These are phyloP conservation scores for Labeo calbasu DNA, from an alignment of 2,797 vertebrate genomes.

Conservation along the genomic window DNA sequence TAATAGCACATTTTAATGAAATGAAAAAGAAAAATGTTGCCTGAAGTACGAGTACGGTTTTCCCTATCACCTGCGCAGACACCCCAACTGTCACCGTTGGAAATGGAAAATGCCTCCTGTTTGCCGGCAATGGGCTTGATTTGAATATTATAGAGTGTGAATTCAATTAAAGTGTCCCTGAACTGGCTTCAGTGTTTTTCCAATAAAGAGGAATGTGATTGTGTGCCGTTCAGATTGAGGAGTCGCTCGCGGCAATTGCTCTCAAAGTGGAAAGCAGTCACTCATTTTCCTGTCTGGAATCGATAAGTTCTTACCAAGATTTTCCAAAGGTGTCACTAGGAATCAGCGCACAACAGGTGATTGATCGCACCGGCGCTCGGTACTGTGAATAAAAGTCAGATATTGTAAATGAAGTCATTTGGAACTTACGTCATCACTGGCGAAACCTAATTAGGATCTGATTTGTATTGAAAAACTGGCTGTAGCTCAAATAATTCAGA, in stretches of 20 bases:
- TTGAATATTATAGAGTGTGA: constrained; percentile 55
- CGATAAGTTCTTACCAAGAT: constrained; percentile 44
- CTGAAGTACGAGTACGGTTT: constrained; percentile 1
- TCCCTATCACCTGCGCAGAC: constrained; percentile 22
- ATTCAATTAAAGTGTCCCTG: constrained; percentile 57
- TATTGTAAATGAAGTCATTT: constrained; percentile 34
- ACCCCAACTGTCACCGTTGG: constrained; percentile 9
- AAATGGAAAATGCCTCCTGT: constrained; percentile 26
- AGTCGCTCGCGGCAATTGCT: constrained; percentile 30
- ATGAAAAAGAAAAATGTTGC: constrained; percentile 24
- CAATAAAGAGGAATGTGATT: constrained; percentile 59
- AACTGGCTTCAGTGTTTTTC: constrained; percentile 51
- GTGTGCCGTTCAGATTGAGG: constrained; percentile 40
- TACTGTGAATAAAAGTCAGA: constrained; percentile 16
- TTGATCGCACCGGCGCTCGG: background rate
- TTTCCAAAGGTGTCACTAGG: constrained; percentile 45
- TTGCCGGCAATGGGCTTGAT: constrained; percentile 43
- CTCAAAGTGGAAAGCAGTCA: constrained; percentile 42
- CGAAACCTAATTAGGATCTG: constrained; percentile 28
- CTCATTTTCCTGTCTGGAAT: constrained; percentile 51
- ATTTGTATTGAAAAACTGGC: constrained; percentile 33
- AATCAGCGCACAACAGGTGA: constrained; percentile 35
- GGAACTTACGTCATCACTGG: constrained; percentile 18
- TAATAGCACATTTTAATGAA: constrained; percentile 33
- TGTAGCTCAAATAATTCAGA: constrained; percentile 25